Evolutionary conservation across 2,888 invertebrate genomes (phyloP), one percentile per base, ranked within the genome.

Genomic region (Steromphala cineraria): DNA sequence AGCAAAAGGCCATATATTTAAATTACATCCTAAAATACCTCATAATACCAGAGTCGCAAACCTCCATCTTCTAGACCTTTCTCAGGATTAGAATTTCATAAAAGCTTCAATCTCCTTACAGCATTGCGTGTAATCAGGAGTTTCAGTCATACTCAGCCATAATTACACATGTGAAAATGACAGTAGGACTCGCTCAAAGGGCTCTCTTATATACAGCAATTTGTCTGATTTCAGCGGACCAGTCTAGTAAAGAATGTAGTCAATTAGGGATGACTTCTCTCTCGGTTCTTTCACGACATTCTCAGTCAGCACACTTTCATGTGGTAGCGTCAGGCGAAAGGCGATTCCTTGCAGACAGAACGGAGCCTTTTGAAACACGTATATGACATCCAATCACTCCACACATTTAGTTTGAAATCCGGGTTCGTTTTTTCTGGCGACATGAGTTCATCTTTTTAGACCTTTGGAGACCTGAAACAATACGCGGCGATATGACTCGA

Each of bases 31-130:
- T 10, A 62, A 62, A 62, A 62, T 62, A 62, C 62, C 62, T 21
- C 24, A 62, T 28, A 62, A 62, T 28, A 28, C 28, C 24, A 24
- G 0, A 28, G 24, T 28, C 24, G 17, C 62, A 62, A 62, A 62
- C 28, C 62, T 8, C 17, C 62, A 5, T 10, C 21, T 62, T 24
- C 13, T 8, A 62, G 21, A 62, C 62, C 62, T 62, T 62, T 62
- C 62, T 62, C 21, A 28, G 62, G 13, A 62, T 62, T 62, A 62
- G 62, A 62, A 28, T 62, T 62, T 62, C 62, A 62, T 62, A 62
- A 62, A 62, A 62, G 62, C 62, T 62, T 62, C 62, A 62, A 62
- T 62, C 62, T 62, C 62, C 62, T 62, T 62, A 62, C 62, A 62
- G 62, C 62, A 28, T 62, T 24, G 62, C 62, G 62, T 62, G 62